Evolutionary conservation across 2,797 vertebrate species (phyloP).

Genomic region (Sparidentex hasta): DNA sequence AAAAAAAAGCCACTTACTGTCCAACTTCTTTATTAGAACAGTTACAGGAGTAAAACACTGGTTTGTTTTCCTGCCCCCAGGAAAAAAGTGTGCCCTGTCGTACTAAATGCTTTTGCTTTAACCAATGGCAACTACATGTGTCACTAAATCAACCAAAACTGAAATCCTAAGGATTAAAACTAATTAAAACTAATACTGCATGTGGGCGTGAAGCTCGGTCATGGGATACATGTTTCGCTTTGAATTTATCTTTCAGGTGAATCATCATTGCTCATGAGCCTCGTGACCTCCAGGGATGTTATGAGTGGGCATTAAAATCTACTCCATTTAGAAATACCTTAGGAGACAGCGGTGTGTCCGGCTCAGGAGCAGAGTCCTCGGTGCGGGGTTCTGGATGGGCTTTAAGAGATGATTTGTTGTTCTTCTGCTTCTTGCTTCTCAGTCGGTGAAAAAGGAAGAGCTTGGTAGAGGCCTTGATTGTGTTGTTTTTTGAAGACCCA

Average conservation of each 20-base stretch:
- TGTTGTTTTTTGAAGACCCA: constrained; percentile 88
- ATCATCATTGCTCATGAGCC: not conserved
- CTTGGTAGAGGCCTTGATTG: constrained; percentile 93
- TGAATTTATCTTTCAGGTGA: not conserved
- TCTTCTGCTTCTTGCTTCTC: constrained; percentile 92
- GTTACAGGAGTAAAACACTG: too few species aligned
- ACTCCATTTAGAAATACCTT: constrained; percentile 70
- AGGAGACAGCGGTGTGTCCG: constrained; percentile 60
- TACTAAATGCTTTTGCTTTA: too few species aligned
- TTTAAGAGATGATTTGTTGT: constrained; percentile 80
- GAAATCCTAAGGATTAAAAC: too few species aligned
- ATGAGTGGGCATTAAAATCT: not conserved
- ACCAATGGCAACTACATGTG: too few species aligned
- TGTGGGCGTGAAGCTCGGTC: not conserved
- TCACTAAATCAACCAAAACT: too few species aligned
- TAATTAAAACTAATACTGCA: not conserved
- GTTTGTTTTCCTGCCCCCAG: too few species aligned
- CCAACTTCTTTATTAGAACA: too few species aligned
- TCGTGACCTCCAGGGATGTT: not conserved
- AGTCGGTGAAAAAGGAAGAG: constrained; percentile 94
- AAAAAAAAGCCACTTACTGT: too few species aligned
- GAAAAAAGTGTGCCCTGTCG: too few species aligned
- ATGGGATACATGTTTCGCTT: not conserved
- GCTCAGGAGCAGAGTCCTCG: constrained; percentile 39
- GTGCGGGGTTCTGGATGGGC: constrained; percentile 85